These are phyloP conservation scores for Scaptodrosophila latifasciaeformis DNA, from an alignment of 2,888 invertebrate genomes.

Conservation along the genomic window DNA sequence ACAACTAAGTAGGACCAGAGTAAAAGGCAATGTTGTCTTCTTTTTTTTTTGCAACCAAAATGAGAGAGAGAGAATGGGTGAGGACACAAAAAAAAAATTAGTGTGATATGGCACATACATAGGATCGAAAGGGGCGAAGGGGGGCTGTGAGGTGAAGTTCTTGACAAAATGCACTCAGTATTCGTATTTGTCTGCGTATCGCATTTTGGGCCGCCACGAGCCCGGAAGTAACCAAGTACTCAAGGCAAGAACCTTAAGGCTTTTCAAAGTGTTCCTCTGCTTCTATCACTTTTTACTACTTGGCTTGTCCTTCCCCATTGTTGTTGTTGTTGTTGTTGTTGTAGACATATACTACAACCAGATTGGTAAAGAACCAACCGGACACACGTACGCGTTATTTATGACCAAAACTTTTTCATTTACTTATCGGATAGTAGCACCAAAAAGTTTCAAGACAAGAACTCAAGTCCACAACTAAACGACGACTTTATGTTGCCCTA, in stretches of 20 bases:
- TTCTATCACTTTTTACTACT: too few species aligned
- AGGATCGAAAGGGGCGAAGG: too few species aligned
- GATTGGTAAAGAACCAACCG: conserved; percentile 5
- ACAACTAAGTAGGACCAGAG: conserved; percentile 17
- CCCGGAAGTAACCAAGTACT: conserved; percentile 3
- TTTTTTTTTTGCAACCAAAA: too few species aligned
- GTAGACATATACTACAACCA: conserved; percentile 9
- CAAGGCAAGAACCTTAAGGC: conserved; percentile 7
- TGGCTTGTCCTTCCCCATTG: too few species aligned
- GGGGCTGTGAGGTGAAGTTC: too few species aligned
- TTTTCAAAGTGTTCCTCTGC: too few species aligned
- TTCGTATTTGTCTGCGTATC: conserved; percentile 19
- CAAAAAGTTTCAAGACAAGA: not conserved
- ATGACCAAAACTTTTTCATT: conserved; percentile 45
- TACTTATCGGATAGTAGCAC: conserved; percentile 42
- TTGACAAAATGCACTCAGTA: conserved; percentile 9
- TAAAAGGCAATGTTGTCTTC: not conserved
- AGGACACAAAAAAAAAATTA: too few species aligned
- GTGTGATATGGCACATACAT: not conserved
- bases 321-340: not conserved
- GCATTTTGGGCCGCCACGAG: conserved; percentile 1
- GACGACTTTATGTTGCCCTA: too few species aligned
- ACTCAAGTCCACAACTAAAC: too few species aligned
- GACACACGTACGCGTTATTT: conserved; percentile 38
- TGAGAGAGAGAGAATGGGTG: too few species aligned